Percentiles rank a stretch among this genome's conserved stretches.
These are phyloP conservation scores for Otocyon megalotis DNA, from an alignment of 2,113 vertebrate species.

Conservation along the genomic window DNA sequence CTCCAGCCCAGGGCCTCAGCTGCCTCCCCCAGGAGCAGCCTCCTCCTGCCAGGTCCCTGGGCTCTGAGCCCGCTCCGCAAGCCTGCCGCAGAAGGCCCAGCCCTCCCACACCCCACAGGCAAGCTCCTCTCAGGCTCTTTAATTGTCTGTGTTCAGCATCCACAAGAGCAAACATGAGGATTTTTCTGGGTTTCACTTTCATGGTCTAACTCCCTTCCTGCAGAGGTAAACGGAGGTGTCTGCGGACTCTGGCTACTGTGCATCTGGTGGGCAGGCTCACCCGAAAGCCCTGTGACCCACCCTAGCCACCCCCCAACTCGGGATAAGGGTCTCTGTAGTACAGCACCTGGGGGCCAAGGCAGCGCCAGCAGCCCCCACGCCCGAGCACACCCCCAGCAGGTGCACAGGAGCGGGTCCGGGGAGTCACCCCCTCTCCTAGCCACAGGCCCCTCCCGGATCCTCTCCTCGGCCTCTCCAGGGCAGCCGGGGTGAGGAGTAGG, in stretches of 20 bases:
- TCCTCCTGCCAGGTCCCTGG: background rate
- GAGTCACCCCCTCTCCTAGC: background rate
- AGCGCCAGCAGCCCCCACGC: background rate
- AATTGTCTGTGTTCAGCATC: background rate
- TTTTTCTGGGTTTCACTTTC: background rate
- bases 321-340: background rate
- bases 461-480: too few species aligned
- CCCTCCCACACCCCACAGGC: background rate
- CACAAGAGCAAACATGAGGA: too few species aligned
- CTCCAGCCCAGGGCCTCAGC: background rate
- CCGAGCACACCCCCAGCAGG: background rate
- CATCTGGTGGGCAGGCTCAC: background rate
- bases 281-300: background rate
- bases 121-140: background rate
- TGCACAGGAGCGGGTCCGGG: background rate
- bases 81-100: background rate
- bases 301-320: background rate
- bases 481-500: background rate
- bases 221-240: background rate
- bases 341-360: background rate
- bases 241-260: background rate
- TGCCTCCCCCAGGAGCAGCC: background rate
- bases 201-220: background rate
- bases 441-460: fast-evolving
- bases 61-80: background rate